These are phyloP conservation scores for Burhinus oedicnemus DNA, from an alignment of 2,113 vertebrate species.

Conservation along the genomic window DNA sequence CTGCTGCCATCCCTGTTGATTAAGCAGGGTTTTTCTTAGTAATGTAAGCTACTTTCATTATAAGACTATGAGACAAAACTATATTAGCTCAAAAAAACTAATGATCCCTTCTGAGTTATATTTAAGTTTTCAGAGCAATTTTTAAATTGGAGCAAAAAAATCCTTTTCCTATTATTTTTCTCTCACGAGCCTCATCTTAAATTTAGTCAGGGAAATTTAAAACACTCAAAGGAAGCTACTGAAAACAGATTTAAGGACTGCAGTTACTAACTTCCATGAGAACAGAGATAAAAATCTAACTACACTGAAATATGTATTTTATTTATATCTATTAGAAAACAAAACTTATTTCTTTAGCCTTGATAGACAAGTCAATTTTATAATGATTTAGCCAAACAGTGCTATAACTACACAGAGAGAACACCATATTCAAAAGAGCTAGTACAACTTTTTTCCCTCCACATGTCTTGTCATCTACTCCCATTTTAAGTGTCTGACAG, in stretches of 20 bases:
- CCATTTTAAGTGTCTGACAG: not conserved
- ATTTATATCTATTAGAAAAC: not conserved
- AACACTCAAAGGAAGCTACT: not conserved
- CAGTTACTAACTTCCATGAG: not conserved
- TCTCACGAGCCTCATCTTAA: not conserved
- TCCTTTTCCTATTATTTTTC: not conserved
- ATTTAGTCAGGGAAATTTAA: not conserved
- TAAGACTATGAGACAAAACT: not conserved
- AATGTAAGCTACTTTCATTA: not conserved
- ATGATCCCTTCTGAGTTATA: not conserved
- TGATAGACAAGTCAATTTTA: not conserved
- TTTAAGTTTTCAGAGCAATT: not conserved
- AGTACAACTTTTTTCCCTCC: accelerated
- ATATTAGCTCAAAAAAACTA: not conserved
- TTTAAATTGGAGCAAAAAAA: not conserved
- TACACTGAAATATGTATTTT: not conserved
- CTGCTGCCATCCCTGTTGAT: not conserved
- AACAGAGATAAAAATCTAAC: not conserved
- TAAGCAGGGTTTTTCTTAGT: not conserved
- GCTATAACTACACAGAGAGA: not conserved
- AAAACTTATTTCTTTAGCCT: not conserved
- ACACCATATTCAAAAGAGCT: not conserved
- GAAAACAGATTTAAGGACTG: not conserved
- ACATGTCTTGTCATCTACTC: not conserved
- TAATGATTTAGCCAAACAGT: not conserved